These are phyloP conservation scores for Alloplasta piceator DNA, from an alignment of 2,888 invertebrate species.

Conservation along the genomic window DNA sequence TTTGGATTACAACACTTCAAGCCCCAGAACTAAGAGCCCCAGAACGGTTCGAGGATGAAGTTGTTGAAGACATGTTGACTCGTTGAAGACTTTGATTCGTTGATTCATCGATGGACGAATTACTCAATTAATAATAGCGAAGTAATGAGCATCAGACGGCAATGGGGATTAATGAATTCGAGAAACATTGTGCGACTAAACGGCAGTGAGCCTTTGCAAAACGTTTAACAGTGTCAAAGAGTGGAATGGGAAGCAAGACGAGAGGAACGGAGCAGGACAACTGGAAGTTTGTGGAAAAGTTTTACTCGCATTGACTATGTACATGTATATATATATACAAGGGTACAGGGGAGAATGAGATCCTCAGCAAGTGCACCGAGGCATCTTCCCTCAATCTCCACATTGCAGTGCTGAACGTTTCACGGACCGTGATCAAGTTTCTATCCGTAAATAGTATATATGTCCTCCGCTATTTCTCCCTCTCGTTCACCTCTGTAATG, in stretches of 20 bases:
- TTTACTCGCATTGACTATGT: conserved; percentile 42
- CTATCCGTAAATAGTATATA: conserved; percentile 61
- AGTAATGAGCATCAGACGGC: too few species aligned
- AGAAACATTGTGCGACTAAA: not conserved
- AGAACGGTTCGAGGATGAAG: too few species aligned
- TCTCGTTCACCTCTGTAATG: not conserved
- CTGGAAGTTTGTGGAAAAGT: conserved; percentile 49
- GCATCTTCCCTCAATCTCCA: conserved; percentile 55
- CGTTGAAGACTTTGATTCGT: too few species aligned
- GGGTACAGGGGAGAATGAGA: conserved; percentile 43
- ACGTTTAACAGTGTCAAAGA: conserved; percentile 23
- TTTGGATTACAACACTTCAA: too few species aligned
- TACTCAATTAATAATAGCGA: too few species aligned
- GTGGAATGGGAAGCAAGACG: not conserved
- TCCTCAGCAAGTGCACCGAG: conserved; percentile 50
- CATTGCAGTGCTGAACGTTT: conserved; percentile 59
- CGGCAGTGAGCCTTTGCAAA: conserved; percentile 5
- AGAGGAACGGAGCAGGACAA: conserved; percentile 6
- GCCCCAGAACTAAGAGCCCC: too few species aligned
- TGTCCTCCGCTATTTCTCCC: conserved; percentile 3
- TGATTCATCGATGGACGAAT: too few species aligned
- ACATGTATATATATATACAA: conserved; percentile 14
- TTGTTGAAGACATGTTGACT: too few species aligned
- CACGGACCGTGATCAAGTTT: conserved; percentile 63
- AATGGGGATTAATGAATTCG: not conserved